Base-by-base conservation (phyloP, 2,888 invertebrate genomes). In the Hydriomena furcata region DNA sequence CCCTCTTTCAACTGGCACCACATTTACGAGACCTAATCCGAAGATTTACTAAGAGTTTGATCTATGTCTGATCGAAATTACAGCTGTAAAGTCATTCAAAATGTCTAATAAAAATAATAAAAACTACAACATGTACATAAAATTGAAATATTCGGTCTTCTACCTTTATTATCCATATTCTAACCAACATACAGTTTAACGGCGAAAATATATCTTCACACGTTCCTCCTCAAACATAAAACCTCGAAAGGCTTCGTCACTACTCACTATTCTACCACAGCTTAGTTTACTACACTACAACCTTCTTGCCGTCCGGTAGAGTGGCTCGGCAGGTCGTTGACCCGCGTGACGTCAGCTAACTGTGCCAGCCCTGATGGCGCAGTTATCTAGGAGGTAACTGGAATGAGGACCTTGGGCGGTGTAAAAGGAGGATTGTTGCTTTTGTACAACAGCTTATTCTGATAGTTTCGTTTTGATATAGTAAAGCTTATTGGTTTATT, bases 281-380 rank as follows among this genome's bases (percentile, higher is more conserved):
- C n/a, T 27, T 21, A 46, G 32, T 46, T 11, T 1, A 34, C 24
- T 30, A 24, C 30, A 25, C 46, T 24, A 52, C 49, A 47, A 51
- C 54, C 52, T 56, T 52, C 51, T 24, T 20, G 31, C 53, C 48
- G 53, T 55, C 61, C 65, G 66, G 60, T 58, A 43, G 57, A 59
- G 53, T 55, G 50, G 48, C 52, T 42, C 35, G 48, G 51, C 51
- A 30, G 71, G 71, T 65, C 70, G 55, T 55, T 60, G 73, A 68
- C 71, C 68, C 43, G 52, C 43, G 40, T 73, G 74, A 75, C 71
- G 71, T 75, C 74, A 72, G 41, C 63, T 73, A 74, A 73, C 73
- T 71, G 74, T 71, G 68, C 62, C 42, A 42, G 41, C 45, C 49
- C 49, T 52, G 52, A 28, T 44, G 49, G 53, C 55, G 55, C 51